These are phyloP conservation scores for Melanotaenia maccullochi DNA, from an alignment of 2,797 vertebrate genomes.

Conservation along the genomic window DNA sequence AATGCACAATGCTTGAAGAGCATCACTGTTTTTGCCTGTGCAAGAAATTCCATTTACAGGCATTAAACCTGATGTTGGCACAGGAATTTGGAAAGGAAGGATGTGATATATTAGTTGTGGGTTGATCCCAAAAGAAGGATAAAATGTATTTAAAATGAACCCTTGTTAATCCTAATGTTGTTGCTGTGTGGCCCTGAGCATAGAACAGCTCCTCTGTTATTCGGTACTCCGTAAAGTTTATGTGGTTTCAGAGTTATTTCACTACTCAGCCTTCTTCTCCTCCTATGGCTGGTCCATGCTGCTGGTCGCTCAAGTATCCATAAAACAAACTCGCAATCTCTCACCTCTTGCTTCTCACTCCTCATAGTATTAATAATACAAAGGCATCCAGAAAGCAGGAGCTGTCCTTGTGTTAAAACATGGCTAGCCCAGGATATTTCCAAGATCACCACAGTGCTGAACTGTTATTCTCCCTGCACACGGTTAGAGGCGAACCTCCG, in stretches of 20 bases:
- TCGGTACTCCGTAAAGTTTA: constrained; percentile 58
- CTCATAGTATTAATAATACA: constrained; percentile 83
- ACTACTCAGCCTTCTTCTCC: constrained; percentile 38
- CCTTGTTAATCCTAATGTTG: constrained; percentile 64
- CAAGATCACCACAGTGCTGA: constrained; percentile 80
- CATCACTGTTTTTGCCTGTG: constrained; percentile 44
- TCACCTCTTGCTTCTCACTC: constrained; percentile 73
- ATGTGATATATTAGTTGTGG: constrained; percentile 66
- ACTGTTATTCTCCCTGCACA: constrained; percentile 64
- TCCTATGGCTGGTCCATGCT: constrained; percentile 33
- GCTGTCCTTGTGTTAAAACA: constrained; percentile 76
- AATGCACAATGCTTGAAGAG: constrained; percentile 44
- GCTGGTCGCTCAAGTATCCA: constrained; percentile 59
- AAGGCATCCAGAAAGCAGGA: constrained; percentile 73
- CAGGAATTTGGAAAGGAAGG: constrained; percentile 65
- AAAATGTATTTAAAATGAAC: constrained; percentile 60
- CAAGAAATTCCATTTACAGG: constrained; percentile 51
- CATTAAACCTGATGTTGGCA: constrained; percentile 64
- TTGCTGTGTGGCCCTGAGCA: constrained; percentile 67
- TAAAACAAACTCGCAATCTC: constrained; percentile 62
- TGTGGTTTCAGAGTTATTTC: constrained; percentile 65
- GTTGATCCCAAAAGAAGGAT: constrained; percentile 54
- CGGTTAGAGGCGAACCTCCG: constrained; percentile 34
- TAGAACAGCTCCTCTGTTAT: constrained; percentile 56
- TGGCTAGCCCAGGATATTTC: constrained; percentile 60